Evolutionary conservation across 2,888 invertebrate genomes (phyloP).

Genomic region (Spialia ferax): DNA sequence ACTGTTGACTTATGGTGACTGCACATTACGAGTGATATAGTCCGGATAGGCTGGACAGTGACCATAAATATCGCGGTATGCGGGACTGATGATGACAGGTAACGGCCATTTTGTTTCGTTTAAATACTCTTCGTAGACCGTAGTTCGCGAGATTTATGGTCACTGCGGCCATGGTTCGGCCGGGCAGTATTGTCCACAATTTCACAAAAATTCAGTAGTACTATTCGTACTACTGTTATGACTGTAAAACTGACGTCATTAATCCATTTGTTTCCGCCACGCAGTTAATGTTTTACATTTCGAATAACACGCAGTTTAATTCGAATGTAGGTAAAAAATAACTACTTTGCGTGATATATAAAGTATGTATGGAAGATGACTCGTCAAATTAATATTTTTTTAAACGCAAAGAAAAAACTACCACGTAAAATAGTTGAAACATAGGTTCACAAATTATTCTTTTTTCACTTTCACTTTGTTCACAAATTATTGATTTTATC

Average conservation of each 20-base stretch:
- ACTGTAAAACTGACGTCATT: conserved; percentile 27
- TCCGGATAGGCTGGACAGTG: conserved; percentile 49
- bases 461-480: too few species aligned
- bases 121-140: conserved; percentile 46
- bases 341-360: too few species aligned
- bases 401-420: too few species aligned
- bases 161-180: conserved; percentile 21
- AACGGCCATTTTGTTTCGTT: conserved; percentile 58
- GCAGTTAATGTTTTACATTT: conserved; percentile 19
- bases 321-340: too few species aligned
- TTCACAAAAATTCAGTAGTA: conserved; percentile 19
- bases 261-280: conserved; percentile 29
- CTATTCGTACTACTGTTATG: conserved; percentile 21
- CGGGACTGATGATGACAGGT: conserved; percentile 63
- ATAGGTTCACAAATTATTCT: too few species aligned
- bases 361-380: too few species aligned
- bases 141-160: conserved; percentile 26
- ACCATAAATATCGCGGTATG: conserved; percentile 62
- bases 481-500: too few species aligned
- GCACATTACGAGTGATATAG: conserved; percentile 49
- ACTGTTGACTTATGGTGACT: conserved; percentile 62
- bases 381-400: too few species aligned
- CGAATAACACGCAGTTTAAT: conserved; percentile 15
- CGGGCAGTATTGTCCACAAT: conserved; percentile 34
- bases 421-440: too few species aligned